Evolutionary conservation across 2,113 vertebrate species (phyloP).

Genomic region (Salminus brasiliensis): DNA sequence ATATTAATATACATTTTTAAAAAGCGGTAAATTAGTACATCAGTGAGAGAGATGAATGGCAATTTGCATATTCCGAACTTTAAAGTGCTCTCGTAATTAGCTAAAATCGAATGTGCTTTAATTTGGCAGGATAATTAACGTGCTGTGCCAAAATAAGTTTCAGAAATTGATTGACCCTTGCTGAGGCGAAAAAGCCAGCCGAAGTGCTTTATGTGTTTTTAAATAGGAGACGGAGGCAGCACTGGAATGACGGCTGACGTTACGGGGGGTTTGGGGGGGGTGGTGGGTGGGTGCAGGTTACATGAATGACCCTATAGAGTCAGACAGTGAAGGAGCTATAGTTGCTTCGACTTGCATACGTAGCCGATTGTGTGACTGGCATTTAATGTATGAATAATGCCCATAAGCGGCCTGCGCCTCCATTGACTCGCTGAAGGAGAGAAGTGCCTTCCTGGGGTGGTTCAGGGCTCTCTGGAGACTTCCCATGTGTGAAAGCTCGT

Average conservation of each 20-base stretch:
- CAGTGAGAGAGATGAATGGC: constrained; percentile 71
- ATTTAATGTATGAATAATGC: constrained; percentile 73
- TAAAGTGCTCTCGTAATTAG: constrained; percentile 64
- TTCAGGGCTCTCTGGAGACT: constrained; percentile 68
- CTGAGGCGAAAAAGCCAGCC: constrained; percentile 53
- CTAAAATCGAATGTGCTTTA: constrained; percentile 54
- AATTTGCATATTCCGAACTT: constrained; percentile 58
- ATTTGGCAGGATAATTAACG: constrained; percentile 73
- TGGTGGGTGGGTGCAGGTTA: too few species aligned
- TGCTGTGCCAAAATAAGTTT: constrained; percentile 68
- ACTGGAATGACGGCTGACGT: constrained; percentile 28
- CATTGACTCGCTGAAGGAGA: constrained; percentile 51
- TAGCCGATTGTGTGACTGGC: constrained; percentile 67
- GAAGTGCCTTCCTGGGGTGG: constrained; percentile 65
- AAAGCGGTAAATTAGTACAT: constrained; percentile 64
- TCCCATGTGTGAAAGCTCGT: constrained; percentile 70
- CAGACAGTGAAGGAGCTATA: constrained; percentile 14
- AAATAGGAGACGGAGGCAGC: constrained; percentile 37
- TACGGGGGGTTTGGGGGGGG: too few species aligned
- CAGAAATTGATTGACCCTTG: constrained; percentile 61
- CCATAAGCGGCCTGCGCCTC: constrained; percentile 69
- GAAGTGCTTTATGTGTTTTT: constrained; percentile 49
- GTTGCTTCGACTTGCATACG: constrained; percentile 49
- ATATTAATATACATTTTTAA: constrained; percentile 71
- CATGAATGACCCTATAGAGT: constrained; percentile 41